These are phyloP conservation scores for Nomada hirtipes DNA, from an alignment of 2,888 invertebrate genomes.

Conservation along the genomic window DNA sequence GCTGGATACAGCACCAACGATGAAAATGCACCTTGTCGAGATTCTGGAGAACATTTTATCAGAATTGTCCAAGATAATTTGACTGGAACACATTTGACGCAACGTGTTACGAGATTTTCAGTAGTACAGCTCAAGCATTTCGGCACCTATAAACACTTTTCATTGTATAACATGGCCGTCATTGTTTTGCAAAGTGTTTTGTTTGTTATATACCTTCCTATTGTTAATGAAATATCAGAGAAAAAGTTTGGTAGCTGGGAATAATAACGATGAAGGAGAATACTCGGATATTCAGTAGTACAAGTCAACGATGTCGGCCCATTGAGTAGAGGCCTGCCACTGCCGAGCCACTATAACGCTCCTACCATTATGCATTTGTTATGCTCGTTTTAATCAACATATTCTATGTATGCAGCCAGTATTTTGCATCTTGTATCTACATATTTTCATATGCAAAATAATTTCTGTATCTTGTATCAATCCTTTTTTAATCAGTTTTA, in stretches of 20 bases:
- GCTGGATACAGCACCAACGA: background rate
- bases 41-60: background rate
- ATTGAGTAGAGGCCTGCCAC: no score
- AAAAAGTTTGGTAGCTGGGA: no score
- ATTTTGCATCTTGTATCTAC: no score
- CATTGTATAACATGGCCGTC: background rate
- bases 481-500: no score
- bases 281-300: constrained; percentile 21
- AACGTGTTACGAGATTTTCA: background rate
- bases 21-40: background rate
- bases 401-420: no score
- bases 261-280: no score
- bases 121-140: constrained; percentile 27
- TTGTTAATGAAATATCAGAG: no score
- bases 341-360: no score
- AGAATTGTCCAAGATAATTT: background rate
- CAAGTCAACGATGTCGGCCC: background rate
- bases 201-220: background rate
- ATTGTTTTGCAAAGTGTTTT: background rate
- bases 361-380: no score
- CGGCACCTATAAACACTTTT: background rate
- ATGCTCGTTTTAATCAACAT: no score
- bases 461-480: no score
- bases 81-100: background rate
- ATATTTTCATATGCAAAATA: no score